Base-by-base conservation (phyloP, 2,888 invertebrate species). In the Acrobasis consociella region DNA sequence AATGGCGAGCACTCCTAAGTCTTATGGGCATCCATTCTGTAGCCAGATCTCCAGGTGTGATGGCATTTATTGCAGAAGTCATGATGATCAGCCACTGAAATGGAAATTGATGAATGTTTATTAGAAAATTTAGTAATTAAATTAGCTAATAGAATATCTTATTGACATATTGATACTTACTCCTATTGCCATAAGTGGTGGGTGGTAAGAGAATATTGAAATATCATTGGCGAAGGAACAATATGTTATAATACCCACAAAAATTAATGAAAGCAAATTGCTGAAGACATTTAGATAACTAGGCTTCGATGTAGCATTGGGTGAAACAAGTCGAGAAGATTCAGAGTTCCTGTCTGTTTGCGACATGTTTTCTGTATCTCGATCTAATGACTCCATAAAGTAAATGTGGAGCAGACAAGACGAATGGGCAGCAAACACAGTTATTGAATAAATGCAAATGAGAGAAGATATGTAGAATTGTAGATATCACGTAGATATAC, bases 1-100 rank as follows among this genome's bases (percentile, higher is more conserved):
- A 93, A 72, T 93, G 93, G 42, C 93, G 86, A 58, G 92, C 91
- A 72, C 91, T 91, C 62, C 89, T 78, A 46, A 91, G 74, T 55
- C 91, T 77, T 72, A 92, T 87, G 1, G 93, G 93, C 89, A 93
- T 90, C 93, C 92, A 93, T 68, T 91, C 91, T n/a, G 93, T 90
- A 16, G 93, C 92, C 52, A 88, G 73, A 68, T 93, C 93, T 17
- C 92, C 92, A 7, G 93, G 91, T 50, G 91, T 87, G 11, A 93
- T 81, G 11, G 93, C 84, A 76, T 93, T 93, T 42, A 93, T 80
- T 22, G 92, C 93, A 53, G 90, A 80, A 13, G 91, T 86, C 93
- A 93, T 92, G 42, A 93, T 70, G 58, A 93, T 72, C 66, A 91
- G 70, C 93, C 93, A 93, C 93, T 93, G 85, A 59, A 87, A 87